phyloP scores from a whole-genome alignment of 2,113 vertebrate species.

The Hippocampus guttulatus region DNA sequence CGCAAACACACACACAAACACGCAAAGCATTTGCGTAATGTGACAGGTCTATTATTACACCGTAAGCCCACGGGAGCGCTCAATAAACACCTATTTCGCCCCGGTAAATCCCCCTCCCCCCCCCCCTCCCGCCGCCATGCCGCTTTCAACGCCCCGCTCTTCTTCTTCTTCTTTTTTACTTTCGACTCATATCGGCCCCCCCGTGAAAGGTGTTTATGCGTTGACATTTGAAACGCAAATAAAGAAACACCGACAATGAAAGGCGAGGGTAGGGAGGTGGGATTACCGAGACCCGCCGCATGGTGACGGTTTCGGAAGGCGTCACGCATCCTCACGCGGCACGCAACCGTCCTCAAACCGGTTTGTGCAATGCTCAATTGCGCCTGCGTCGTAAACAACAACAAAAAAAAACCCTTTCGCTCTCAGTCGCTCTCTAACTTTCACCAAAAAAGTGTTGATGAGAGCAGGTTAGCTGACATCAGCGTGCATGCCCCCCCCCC shows the following conservation, averaged over 20 bases:
- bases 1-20: slow-evolving; percentile 55
- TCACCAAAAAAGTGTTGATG: slow-evolving; percentile 38
- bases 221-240: slow-evolving; percentile 82
- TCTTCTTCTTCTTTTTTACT: slow-evolving; percentile 28
- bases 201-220: slow-evolving; percentile 68
- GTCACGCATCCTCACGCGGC: slow-evolving; percentile 24
- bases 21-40: slow-evolving; percentile 78
- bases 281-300: slow-evolving; percentile 65
- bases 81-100: slow-evolving; percentile 81
- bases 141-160: slow-evolving; percentile 55
- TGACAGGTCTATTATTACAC: slow-evolving; percentile 83
- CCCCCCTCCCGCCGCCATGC: slow-evolving; percentile 55
- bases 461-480: slow-evolving; percentile 47
- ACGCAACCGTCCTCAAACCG: slow-evolving; percentile 3
- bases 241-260: slow-evolving; percentile 70
- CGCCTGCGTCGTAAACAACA: too few relatives aligned
- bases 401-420: too few relatives aligned
- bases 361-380: too few relatives aligned
- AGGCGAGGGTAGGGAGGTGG: slow-evolving; percentile 39
- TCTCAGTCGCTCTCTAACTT: not conserved
- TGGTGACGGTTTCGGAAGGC: slow-evolving; percentile 57
- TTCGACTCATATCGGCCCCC: slow-evolving; percentile 36
- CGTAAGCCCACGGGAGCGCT: slow-evolving; percentile 77
- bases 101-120: slow-evolving; percentile 72
- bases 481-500: not conserved